These are phyloP conservation scores for Halictus rubicundus DNA, from an alignment of 1,140 invertebrate species.

Conservation along the genomic window DNA sequence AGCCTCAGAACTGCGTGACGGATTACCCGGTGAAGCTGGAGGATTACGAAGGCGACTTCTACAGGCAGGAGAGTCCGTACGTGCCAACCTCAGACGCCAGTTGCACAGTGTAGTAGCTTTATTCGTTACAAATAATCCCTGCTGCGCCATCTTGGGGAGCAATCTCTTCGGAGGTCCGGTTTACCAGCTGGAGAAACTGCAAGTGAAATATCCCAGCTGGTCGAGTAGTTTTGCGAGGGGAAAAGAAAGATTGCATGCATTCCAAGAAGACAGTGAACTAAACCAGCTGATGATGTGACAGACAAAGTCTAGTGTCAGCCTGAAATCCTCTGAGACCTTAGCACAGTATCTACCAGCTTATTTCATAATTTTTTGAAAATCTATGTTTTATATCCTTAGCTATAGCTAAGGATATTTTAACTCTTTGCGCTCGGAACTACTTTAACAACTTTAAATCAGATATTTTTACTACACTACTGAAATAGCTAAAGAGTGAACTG, in stretches of 20 bases:
- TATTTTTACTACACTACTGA: too few relatives aligned
- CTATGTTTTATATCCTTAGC: too few relatives aligned
- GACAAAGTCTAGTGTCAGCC: background rate
- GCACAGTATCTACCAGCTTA: too few relatives aligned
- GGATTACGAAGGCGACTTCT: constrained; percentile 74
- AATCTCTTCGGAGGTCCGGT: constrained; percentile 21
- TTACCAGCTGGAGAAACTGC: constrained; percentile 24
- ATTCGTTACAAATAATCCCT: background rate
- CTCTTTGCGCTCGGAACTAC: too few relatives aligned
- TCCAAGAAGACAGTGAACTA: constrained; percentile 55
- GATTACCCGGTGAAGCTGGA: constrained; percentile 78
- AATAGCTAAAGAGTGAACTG: too few relatives aligned
- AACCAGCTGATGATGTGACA: constrained; percentile 22
- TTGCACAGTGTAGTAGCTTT: constrained; percentile 74
- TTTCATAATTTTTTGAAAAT: too few relatives aligned
- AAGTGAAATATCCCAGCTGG: background rate
- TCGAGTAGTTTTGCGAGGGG: background rate
- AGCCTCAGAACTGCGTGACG: constrained; percentile 73
- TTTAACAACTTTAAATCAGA: too few relatives aligned
- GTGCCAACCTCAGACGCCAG: constrained; percentile 74
- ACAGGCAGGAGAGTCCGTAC: constrained; percentile 75
- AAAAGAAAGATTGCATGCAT: constrained; percentile 60
- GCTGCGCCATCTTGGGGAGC: constrained; percentile 35
- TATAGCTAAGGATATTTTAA: too few relatives aligned
- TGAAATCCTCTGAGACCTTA: background rate